Conservation (phyloP, 2,888 invertebrate genomes). For the Diaperis boleti region DNA sequence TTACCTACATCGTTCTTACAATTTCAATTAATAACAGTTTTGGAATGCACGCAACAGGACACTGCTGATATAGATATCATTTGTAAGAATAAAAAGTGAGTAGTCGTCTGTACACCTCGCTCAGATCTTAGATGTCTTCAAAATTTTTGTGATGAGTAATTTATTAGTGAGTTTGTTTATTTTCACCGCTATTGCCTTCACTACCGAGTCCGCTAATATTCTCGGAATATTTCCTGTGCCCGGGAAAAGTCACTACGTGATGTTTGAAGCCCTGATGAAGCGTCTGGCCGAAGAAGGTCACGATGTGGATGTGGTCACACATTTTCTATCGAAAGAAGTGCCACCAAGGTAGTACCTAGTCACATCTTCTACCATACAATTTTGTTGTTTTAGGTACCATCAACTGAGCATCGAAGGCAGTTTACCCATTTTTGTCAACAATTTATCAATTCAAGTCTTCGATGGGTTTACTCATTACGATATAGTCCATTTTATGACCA, state of each 20-base stretch:
- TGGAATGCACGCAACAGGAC: too few relatives aligned
- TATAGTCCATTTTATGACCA: slow-evolving; percentile 34
- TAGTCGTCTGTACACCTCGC: too few relatives aligned
- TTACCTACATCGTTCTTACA: too few relatives aligned
- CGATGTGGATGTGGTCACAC: slow-evolving; percentile 75
- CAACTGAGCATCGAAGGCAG: slow-evolving; percentile 51
- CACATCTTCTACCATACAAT: neutral
- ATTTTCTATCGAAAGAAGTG: slow-evolving; percentile 67
- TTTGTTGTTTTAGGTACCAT: slow-evolving; percentile 47
- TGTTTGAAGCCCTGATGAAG: slow-evolving; percentile 67
- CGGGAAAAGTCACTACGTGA: slow-evolving; percentile 69
- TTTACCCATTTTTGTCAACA: slow-evolving; percentile 47
- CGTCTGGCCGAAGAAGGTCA: slow-evolving; percentile 75
- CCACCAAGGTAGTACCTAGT: slow-evolving; percentile 4
- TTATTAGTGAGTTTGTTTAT: neutral
- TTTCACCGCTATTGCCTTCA: neutral
- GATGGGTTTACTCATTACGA: slow-evolving; percentile 1
- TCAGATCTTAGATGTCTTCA: too few relatives aligned
- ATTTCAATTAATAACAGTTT: too few relatives aligned
- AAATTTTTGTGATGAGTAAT: neutral
- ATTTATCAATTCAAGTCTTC: slow-evolving; percentile 44
- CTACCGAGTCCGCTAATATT: slow-evolving; percentile 59
- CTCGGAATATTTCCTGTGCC: slow-evolving; percentile 76
- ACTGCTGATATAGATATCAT: too few relatives aligned
- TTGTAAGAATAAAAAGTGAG: too few relatives aligned